These are phyloP conservation scores for Mastacembelus armatus DNA, from an alignment of 2,797 vertebrate species.

Conservation along the genomic window DNA sequence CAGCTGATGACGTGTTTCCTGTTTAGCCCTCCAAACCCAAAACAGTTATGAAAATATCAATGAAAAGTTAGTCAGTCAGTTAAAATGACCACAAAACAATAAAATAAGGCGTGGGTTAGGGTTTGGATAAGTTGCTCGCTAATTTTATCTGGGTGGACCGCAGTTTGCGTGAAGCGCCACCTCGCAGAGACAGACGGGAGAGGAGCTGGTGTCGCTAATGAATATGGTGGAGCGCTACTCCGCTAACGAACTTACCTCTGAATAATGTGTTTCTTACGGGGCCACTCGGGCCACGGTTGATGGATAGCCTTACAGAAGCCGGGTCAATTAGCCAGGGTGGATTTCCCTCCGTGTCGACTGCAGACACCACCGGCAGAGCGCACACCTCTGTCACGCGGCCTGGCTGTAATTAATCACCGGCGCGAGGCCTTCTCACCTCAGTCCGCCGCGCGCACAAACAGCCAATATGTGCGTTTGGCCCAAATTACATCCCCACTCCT, in stretches of 20 bases:
- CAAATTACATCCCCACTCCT: constrained; percentile 66
- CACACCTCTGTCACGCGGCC: constrained; percentile 77
- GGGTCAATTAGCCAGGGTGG: constrained; percentile 85
- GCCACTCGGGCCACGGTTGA: constrained; percentile 78
- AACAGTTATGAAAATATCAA: not conserved
- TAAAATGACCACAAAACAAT: not conserved
- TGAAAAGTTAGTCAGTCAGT: too few relatives aligned
- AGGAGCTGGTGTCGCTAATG: constrained; percentile 72
- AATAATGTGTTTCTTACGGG: constrained; percentile 82
- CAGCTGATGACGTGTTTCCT: too few relatives aligned
- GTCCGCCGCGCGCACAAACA: constrained; percentile 58
- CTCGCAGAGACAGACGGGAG: constrained; percentile 37
- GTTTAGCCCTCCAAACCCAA: too few relatives aligned
- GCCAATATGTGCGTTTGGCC: constrained; percentile 62
- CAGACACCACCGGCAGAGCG: constrained; percentile 66
- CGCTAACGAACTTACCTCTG: constrained; percentile 83
- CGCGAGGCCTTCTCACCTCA: constrained; percentile 78
- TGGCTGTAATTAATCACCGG: constrained; percentile 83
- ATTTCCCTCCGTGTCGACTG: constrained; percentile 71
- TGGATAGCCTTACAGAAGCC: constrained; percentile 86
- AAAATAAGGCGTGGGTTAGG: too few relatives aligned
- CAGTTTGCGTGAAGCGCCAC: not conserved
- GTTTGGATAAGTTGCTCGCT: not conserved
- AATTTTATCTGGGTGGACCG: not conserved
- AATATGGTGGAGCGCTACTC: constrained; percentile 66